Evolutionary conservation across 2,888 invertebrate species (phyloP).

Genomic region (Acleris literana): DNA sequence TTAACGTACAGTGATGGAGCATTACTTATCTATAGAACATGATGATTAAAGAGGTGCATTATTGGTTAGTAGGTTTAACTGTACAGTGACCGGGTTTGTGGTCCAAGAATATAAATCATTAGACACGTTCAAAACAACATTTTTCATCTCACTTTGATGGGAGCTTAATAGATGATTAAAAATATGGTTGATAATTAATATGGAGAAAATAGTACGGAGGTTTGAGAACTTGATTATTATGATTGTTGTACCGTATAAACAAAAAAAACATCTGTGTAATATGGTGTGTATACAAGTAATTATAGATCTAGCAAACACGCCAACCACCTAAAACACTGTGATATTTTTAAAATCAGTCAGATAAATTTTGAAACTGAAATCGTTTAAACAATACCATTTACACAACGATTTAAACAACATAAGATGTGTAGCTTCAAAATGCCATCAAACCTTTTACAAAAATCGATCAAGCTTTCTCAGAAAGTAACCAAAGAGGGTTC

Average conservation of each 20-base stretch:
- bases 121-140: slow-evolving; percentile 12
- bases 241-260: too few species aligned
- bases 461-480: slow-evolving; percentile 24
- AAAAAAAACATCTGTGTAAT: too few species aligned
- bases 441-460: not conserved
- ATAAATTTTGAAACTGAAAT: too few species aligned
- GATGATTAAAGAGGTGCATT: slow-evolving; percentile 40
- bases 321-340: too few species aligned
- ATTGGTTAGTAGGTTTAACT: slow-evolving; percentile 48
- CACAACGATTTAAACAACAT: not conserved
- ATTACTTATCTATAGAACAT: slow-evolving; percentile 37
- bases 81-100: slow-evolving; percentile 35
- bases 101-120: slow-evolving; percentile 31
- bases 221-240: too few species aligned
- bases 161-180: slow-evolving; percentile 1
- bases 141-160: not conserved
- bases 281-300: too few species aligned
- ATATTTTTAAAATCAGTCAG: too few species aligned
- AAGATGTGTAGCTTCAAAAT: not conserved
- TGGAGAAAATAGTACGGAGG: too few species aligned
- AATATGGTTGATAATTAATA: not conserved
- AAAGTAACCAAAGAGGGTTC: slow-evolving; percentile 27
- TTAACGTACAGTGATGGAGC: slow-evolving; percentile 32
- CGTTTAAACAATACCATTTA: not conserved
- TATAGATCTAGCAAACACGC: too few species aligned